Evolutionary conservation across 2,113 vertebrate species (phyloP).

Genomic region (Rhinoptilus africanus): DNA sequence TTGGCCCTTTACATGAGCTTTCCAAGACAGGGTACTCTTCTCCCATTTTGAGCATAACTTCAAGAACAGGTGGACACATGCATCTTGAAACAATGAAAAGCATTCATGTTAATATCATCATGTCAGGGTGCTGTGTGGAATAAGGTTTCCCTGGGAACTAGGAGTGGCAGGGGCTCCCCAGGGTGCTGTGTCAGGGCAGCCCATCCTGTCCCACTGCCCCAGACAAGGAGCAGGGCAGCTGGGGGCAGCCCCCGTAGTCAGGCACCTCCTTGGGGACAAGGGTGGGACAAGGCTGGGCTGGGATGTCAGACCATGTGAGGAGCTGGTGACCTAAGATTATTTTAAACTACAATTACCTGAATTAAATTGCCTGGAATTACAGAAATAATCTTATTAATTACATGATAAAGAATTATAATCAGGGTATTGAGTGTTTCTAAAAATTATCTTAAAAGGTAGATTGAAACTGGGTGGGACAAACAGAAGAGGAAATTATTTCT

Average conservation of each 20-base stretch:
- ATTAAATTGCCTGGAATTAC: neutral
- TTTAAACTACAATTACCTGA: neutral
- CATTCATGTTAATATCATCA: neutral
- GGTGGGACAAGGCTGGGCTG: neutral
- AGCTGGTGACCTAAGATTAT: neutral
- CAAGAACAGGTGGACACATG: neutral
- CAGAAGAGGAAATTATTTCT: neutral
- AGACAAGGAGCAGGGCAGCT: neutral
- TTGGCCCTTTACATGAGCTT: neutral
- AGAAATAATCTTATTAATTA: neutral
- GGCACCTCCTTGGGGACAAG: neutral
- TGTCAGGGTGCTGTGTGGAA: neutral
- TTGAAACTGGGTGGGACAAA: neutral
- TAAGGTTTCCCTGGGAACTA: neutral
- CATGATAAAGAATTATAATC: neutral
- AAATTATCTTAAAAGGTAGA: neutral
- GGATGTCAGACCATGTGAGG: neutral
- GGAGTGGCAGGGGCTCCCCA: neutral
- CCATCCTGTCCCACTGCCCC: fast-evolving
- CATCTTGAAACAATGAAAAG: neutral
- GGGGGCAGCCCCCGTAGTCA: neutral
- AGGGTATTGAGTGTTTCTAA: neutral
- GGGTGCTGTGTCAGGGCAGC: neutral
- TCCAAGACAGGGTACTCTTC: neutral
- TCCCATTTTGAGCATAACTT: neutral